Conservation (phyloP, 2,113 vertebrate genomes). For the Bubo blakistoni region DNA sequence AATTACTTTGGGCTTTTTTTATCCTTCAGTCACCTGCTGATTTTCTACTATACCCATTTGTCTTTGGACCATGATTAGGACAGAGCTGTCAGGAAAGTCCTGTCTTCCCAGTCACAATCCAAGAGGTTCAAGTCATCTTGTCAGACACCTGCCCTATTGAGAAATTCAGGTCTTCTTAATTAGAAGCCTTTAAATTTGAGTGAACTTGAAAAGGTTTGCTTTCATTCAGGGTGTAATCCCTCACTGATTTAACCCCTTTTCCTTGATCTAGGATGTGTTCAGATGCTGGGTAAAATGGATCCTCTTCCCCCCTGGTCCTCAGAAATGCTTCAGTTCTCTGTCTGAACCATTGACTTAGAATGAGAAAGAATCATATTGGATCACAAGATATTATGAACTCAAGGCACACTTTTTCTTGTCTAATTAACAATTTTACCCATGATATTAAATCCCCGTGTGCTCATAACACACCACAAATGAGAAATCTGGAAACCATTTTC, state of each 20-base stretch:
- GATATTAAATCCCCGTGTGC: background rate
- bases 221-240: background rate
- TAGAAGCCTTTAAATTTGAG: background rate
- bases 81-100: background rate
- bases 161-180: background rate
- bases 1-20: background rate
- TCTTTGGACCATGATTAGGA: background rate
- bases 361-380: background rate
- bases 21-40: background rate
- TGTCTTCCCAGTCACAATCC: background rate
- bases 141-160: background rate
- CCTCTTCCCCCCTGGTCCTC: background rate
- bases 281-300: background rate
- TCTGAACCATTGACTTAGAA: background rate
- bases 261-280: background rate
- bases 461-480: background rate
- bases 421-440: background rate
- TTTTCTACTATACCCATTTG: background rate
- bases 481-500: slow-evolving; percentile 19
- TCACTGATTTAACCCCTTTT: background rate
- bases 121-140: background rate
- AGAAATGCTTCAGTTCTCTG: background rate
- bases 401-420: background rate
- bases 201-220: background rate
- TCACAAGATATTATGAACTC: background rate